Conservation (phyloP, 2,888 invertebrate genomes). For the Drosophila bunnanda region DNA sequence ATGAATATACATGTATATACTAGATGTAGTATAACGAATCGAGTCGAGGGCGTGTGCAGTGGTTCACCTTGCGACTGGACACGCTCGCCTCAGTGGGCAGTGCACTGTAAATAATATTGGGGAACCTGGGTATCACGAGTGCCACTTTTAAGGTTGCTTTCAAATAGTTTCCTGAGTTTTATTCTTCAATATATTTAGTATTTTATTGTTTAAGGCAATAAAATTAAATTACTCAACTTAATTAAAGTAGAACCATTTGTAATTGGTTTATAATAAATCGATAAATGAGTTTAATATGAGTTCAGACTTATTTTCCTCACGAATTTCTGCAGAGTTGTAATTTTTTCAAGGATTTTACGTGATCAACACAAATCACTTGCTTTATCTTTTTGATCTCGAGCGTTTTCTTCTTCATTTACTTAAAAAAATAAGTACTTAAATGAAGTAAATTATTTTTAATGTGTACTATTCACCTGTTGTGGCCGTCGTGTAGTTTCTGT, state of each 20-base stretch:
- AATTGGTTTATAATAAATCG: no score
- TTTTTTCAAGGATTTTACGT: background rate
- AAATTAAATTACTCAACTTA: no score
- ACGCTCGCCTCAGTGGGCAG: slow-evolving; percentile 23
- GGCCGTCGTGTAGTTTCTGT: slow-evolving; percentile 85
- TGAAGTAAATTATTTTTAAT: background rate
- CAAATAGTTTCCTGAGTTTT: background rate
- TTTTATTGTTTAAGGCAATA: no score
- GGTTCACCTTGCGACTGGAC: slow-evolving; percentile 59
- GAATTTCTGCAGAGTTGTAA: background rate
- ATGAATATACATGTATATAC: background rate
- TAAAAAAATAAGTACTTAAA: background rate
- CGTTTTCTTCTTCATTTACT: background rate
- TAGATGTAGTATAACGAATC: slow-evolving; percentile 8
- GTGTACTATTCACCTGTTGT: slow-evolving; percentile 83
- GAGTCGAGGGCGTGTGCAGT: slow-evolving; percentile 62
- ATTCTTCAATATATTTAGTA: background rate
- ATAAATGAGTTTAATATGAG: no score
- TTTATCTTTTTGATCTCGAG: background rate
- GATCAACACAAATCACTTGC: background rate
- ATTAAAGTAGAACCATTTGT: no score
- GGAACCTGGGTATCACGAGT: background rate
- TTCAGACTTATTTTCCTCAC: background rate
- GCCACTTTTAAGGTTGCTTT: background rate
- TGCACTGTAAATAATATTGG: slow-evolving; percentile 16